phyloP scores from a whole-genome alignment of 2,797 vertebrate genomes.

The Capromys pilorides region DNA sequence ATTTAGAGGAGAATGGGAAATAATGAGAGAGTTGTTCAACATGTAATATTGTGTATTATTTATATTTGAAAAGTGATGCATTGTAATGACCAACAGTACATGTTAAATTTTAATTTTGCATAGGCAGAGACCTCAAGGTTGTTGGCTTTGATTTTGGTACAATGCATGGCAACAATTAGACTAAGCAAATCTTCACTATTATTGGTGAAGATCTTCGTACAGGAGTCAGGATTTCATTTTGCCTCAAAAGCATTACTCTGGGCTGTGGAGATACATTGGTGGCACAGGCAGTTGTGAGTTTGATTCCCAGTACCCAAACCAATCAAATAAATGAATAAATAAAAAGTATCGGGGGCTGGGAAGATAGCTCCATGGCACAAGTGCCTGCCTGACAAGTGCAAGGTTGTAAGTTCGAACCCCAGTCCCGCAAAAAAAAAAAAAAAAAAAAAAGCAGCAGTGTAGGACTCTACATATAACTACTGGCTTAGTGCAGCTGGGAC shows the following conservation, averaged over 20 bases:
- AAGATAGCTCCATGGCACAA: too few relatives aligned
- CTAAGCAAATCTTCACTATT: background rate
- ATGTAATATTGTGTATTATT: background rate
- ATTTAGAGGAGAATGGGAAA: background rate
- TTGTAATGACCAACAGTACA: background rate
- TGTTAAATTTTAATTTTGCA: slow-evolving; percentile 36
- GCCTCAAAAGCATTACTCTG: background rate
- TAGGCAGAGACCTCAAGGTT: background rate
- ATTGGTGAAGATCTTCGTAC: slow-evolving; percentile 14
- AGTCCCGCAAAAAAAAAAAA: too few relatives aligned
- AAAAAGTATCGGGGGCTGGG: too few relatives aligned
- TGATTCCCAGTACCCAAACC: too few relatives aligned
- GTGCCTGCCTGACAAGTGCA: too few relatives aligned
- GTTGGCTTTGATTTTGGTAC: background rate
- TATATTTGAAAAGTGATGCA: background rate
- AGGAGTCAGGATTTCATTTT: background rate
- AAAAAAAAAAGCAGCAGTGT: background rate
- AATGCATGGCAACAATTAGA: background rate
- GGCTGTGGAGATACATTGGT: too few relatives aligned
- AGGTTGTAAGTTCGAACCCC: too few relatives aligned
- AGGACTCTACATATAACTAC: background rate
- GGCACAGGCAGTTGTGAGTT: too few relatives aligned
- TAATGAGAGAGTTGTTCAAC: background rate
- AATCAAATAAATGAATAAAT: too few relatives aligned
- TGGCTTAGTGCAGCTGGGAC: background rate